Evolutionary conservation across 1,140 invertebrate genomes (phyloP), one percentile per base, ranked within the genome.

Genomic region (Bombus balteatus): DNA sequence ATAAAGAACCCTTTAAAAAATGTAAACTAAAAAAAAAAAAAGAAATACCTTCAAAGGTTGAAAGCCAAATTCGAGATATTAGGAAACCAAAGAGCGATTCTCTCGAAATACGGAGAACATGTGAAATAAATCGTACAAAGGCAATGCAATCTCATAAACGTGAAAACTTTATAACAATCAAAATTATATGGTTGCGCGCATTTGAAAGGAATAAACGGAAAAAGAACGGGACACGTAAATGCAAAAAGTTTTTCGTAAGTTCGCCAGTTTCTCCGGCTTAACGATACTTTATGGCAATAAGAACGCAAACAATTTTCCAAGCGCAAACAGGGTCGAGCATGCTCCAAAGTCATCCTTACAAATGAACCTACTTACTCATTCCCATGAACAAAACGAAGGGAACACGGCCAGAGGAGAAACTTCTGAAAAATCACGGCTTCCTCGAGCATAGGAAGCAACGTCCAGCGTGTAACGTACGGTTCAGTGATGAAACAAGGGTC

Each of bases 221-320:
- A n/a, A 18, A 9, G 0, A 39, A 70, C 34, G 22, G 22, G 22
- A 12, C 22, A 6, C 2, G 8, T 18, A 10, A 2, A 13, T 5
- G 3, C 1, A 32, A 10, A 39, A 15, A 72, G 39, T 18, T 73
- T 47, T 32, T 32, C 15, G 1, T 2, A 43, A 73, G n/a, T 41
- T 73, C 15, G 41, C n/a, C 71, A 43, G 3, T 15, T 28, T 15
- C 8, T 39, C 13, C 8, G 15, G 41, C 71, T 43, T 47, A 43
- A 73, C 15, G 41, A 73, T 73, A 32, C 71, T 73, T 73, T 73
- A 73, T 43, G 39, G 41, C 8, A 47, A 47, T 32, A 32, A 73
- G 71, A 0, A 43, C n/a, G 71, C 71, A 22, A 73, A 43, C n/a
- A 47, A n/a, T 73, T 43, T n/a, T 28, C 8, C 13, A 6, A 43